These are phyloP conservation scores for Drepana falcataria DNA, from an alignment of 2,888 invertebrate species.

Conservation along the genomic window DNA sequence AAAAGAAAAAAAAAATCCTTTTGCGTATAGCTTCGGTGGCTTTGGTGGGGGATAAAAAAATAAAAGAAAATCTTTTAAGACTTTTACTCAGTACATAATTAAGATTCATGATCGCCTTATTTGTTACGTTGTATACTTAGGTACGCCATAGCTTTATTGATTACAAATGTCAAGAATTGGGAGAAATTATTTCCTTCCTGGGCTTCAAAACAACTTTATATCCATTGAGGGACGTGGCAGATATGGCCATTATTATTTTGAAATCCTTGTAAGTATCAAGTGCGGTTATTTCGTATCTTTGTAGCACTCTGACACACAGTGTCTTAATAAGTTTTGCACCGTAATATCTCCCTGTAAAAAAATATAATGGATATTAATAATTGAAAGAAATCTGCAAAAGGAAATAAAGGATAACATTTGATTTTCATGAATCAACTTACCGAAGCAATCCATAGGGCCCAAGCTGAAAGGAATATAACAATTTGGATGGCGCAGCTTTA, in stretches of 20 bases:
- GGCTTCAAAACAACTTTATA: conserved; percentile 36
- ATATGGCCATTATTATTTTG: conserved; percentile 44
- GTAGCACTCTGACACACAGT: conserved; percentile 40
- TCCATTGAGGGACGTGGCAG: conserved; percentile 44
- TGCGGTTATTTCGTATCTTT: conserved; percentile 43
- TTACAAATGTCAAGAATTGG: not conserved
- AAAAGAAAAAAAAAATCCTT: too few species aligned
- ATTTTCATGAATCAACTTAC: conserved; percentile 24
- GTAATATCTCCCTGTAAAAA: conserved; percentile 50
- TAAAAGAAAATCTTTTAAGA: too few species aligned
- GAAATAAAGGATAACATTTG: too few species aligned
- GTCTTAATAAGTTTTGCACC: conserved; percentile 55
- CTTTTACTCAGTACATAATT: too few species aligned
- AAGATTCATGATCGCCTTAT: too few species aligned
- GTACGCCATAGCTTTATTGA: too few species aligned
- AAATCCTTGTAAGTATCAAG: conserved; percentile 42
- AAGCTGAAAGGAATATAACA: conserved; percentile 61
- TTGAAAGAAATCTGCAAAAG: not conserved
- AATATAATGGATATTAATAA: not conserved
- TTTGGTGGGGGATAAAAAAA: too few species aligned
- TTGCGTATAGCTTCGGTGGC: too few species aligned
- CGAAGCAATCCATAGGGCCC: conserved; percentile 67
- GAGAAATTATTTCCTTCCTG: conserved; percentile 17
- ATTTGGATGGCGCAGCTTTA: conserved; percentile 38
- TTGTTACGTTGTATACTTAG: too few species aligned